Evolutionary conservation across 2,797 vertebrate species (phyloP).

Genomic region (Podarcis lilfordi): DNA sequence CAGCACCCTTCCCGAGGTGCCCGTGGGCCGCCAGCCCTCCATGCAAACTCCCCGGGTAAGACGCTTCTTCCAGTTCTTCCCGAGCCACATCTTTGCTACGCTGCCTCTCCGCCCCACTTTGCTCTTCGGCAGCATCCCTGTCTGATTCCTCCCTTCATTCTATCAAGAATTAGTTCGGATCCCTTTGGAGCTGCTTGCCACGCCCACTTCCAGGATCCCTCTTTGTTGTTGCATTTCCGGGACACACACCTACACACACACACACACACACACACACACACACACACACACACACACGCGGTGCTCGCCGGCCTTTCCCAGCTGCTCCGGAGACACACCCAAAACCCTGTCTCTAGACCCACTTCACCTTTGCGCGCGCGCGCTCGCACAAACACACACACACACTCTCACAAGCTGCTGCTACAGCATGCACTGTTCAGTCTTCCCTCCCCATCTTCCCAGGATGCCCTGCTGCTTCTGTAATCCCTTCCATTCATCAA

Average conservation of each 20-base stretch:
- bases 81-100: no score
- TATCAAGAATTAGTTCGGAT: no score
- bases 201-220: neutral
- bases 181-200: neutral
- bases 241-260: neutral
- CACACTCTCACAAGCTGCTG: neutral
- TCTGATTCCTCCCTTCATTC: no score
- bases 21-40: neutral
- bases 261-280: neutral
- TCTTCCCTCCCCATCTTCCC: neutral
- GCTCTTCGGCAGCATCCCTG: neutral
- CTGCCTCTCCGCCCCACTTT: no score
- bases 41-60: neutral
- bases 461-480: neutral
- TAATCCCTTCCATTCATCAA: neutral
- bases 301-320: no score
- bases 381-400: neutral
- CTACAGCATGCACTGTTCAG: neutral
- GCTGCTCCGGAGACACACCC: neutral
- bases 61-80: neutral
- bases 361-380: no score
- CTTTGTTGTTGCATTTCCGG: constrained; percentile 36
- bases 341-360: neutral
- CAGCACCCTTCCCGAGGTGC: neutral
- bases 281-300: no score